phyloP scores from a whole-genome alignment of 1,140 invertebrate species.

The Aricia agestis region DNA sequence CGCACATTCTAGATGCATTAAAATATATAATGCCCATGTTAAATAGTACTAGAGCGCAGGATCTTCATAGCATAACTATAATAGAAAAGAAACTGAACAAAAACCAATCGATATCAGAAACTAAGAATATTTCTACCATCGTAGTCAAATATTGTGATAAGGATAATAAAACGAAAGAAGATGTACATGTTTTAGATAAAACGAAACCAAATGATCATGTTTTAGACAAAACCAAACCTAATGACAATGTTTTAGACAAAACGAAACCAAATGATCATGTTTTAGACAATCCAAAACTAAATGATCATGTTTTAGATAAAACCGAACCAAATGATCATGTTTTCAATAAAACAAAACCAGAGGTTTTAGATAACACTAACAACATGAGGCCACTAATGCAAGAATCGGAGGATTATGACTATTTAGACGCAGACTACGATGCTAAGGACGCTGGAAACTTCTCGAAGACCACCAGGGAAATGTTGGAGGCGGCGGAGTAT shows the following conservation, averaged over 20 bases:
- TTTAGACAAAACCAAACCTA: neutral
- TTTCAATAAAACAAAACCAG: neutral
- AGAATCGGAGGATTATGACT: conserved; percentile 15
- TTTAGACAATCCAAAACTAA: neutral
- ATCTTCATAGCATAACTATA: conserved; percentile 65
- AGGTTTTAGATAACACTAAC: neutral
- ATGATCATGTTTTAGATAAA: neutral
- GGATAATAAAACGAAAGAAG: conserved; percentile 53
- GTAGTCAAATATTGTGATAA: conserved; percentile 71
- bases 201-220: conserved; percentile 25
- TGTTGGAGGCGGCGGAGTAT: conserved; percentile 79
- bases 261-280: neutral
- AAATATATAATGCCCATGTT: conserved; percentile 65
- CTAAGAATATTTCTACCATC: conserved; percentile 65
- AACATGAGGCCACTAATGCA: neutral
- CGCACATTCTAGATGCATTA: conserved; percentile 58
- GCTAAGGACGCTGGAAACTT: conserved; percentile 34
- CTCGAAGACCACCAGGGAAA: conserved; percentile 60
- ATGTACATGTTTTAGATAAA: conserved; percentile 28
- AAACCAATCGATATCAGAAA: conserved; percentile 57
- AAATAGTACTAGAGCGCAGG: conserved; percentile 55
- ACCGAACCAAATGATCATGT: conserved; percentile 24
- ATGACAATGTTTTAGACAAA: too few relatives aligned
- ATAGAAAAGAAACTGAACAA: conserved; percentile 60
- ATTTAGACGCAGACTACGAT: conserved; percentile 43